Base-by-base conservation (phyloP, 1,140 invertebrate genomes). In the Alviniconcha marisindica region DNA sequence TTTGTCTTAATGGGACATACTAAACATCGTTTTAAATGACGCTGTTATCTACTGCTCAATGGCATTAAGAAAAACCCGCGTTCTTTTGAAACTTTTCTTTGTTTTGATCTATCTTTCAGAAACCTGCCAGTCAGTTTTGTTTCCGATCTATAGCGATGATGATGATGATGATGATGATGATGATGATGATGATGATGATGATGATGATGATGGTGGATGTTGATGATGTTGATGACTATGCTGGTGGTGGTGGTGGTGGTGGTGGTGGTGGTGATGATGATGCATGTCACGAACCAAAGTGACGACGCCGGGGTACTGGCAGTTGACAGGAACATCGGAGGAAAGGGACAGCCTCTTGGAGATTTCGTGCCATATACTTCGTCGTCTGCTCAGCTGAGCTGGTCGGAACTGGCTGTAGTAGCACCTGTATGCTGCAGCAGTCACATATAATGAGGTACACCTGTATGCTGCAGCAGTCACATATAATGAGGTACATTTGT, bases 221-320 rank as follows among this genome's bases (percentile, higher is more conserved):
- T 60, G 56, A 60, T 60, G 56, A 60, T 60, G n/a, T n/a, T n/a
- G n/a, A 60, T 60, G n/a, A 0, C 24, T 7, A 60, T n/a, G 56
- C 21, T n/a, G n/a, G 12, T 36, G 33, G 12, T 31, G 63, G 28
- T 10, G 33, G 28, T 31, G 5, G 12, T 31, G 33, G 28, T 5
- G 33, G 12, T 0, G 33, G 28, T 28, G 7, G 0, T 69, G 33
- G 10, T 7, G 31, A 33, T 69, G 28, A 10, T 10, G 33, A 10
- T 10, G 7, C 5, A 21, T 18, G 36, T 21, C 36, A 71, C 69
- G 33, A 33, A 71, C 69, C 69, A 71, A 24, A 4, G 38, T 71
- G 69, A 42, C 69, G 33, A 71, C 24, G 36, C 69, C 69, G 24
- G 69, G 69, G 36, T 71, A 71, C 69, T 71, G 69, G 38, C 69